Base-by-base conservation (phyloP, 2,113 vertebrate species). In the Platycercus adscitus region DNA sequence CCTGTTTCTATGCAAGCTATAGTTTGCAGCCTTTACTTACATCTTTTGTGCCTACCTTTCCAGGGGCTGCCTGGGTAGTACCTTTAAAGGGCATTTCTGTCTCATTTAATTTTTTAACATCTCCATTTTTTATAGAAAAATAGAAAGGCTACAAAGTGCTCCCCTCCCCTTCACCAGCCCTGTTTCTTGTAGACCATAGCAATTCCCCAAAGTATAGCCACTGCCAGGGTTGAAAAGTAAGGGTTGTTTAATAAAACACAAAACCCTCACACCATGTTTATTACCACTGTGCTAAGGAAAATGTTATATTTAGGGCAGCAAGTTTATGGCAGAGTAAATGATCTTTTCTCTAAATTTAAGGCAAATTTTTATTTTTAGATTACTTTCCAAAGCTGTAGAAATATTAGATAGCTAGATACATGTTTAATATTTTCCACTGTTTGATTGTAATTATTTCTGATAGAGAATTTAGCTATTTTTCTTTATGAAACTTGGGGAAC, bases 301-400 rank as follows among this genome's bases (percentile, higher is more conserved):
- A 69, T 37, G 25, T 35, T 80, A 3, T 44, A 31, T 82, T 43
- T 83, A 66, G 23, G 70, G 39, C 41, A 82, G 23, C 31, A 61
- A 18, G 37, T 91, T 88, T 83, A 73, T 70, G 66, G 63, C 50
- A 50, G 17, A 86, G 31, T 19, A 89, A 89, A 87, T 15, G 9
- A 65, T 81, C 4, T 61, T 81, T 91, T 66, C 66, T 39, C 25
- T 82, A 80, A 95, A 85, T 13, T 81, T 91, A 90, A 1, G 19
- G 25, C 29, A 92, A 77, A 8, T 72, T 90, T 92, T 80, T 71
- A 60, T 53, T 94, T 93, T 93, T 82, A 82, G 28, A 44, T 85
- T 15, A 29, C 17, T 89, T 91, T 95, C 43, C 23, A 60, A 86
- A 87, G 13, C 23, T 83, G 58, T 66, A 66, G 65, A 92, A 39